These are phyloP conservation scores for Drosophila tani DNA, from an alignment of 1,140 invertebrate genomes.

Conservation along the genomic window DNA sequence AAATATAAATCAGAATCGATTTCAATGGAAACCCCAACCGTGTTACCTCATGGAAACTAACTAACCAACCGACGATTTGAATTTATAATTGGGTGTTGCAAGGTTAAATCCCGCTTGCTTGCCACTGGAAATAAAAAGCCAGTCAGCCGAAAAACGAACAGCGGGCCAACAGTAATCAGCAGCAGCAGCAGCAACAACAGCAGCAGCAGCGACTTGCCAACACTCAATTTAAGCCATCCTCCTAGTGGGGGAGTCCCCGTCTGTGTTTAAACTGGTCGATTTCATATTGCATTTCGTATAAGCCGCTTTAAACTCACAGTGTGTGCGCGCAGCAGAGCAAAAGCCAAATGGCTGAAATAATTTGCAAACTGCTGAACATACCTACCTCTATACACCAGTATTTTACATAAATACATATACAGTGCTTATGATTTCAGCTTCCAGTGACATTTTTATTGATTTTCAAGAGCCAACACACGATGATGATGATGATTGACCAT, in stretches of 20 bases:
- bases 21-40: conserved; percentile 8
- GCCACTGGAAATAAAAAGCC: conserved; percentile 19
- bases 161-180: conserved; percentile 22
- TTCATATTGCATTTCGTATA: conserved; percentile 44
- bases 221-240: conserved; percentile 24
- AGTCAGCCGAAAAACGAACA: conserved; percentile 13
- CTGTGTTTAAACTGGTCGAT: conserved; percentile 32
- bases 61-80: conserved; percentile 20
- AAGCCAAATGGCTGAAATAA: conserved; percentile 27
- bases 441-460: conserved; percentile 38
- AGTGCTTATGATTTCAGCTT: conserved; percentile 4
- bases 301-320: conserved; percentile 40
- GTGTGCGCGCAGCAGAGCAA: conserved; percentile 17
- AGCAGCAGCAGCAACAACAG: not conserved
- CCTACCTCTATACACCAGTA: not conserved
- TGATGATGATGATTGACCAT: conserved; percentile 13
- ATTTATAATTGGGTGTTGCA: conserved; percentile 30
- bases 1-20: conserved; percentile 11
- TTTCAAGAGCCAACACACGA: conserved; percentile 22
- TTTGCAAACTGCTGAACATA: conserved; percentile 16
- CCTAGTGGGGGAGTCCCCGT: conserved; percentile 13
- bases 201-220: conserved; percentile 13
- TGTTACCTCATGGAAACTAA: conserved; percentile 14
- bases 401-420: conserved; percentile 20
- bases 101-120: conserved; percentile 27